Percentiles rank a stretch among this genome's conserved stretches.
Conservation (phyloP, 2,797 vertebrate species). For the Halcyon badia region DNA sequence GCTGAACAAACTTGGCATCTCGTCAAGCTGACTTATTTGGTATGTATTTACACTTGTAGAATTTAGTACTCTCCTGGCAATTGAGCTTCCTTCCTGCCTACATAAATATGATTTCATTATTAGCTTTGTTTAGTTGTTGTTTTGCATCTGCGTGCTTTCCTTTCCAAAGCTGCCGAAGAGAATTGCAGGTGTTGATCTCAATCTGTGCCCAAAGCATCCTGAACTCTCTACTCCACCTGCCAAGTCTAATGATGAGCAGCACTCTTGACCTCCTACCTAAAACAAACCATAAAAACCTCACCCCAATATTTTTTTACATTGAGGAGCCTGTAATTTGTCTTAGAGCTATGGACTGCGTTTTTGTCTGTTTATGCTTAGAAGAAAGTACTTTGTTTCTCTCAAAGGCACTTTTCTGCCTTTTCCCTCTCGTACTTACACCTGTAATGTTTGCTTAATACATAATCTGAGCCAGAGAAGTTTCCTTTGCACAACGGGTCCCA, state of each 20-base stretch:
- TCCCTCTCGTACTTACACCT: neutral
- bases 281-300: neutral
- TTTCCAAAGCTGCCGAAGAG: slow-evolving; percentile 25
- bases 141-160: slow-evolving; percentile 4
- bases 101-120: slow-evolving; percentile 63
- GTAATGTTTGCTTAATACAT: neutral
- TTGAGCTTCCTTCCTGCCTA: slow-evolving; percentile 51
- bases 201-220: slow-evolving; percentile 17
- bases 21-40: slow-evolving; percentile 68
- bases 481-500: neutral
- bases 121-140: slow-evolving; percentile 60
- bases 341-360: neutral
- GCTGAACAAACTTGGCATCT: slow-evolving; percentile 44
- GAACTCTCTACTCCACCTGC: neutral
- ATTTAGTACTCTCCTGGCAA: slow-evolving; percentile 61
- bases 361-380: neutral
- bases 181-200: slow-evolving; percentile 42
- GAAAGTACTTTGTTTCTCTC: neutral
- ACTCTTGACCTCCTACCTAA: slow-evolving; percentile 5
- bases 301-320: neutral
- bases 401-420: neutral
- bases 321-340: neutral
- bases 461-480: neutral
- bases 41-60: slow-evolving; percentile 59
- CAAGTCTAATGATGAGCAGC: neutral